Percentiles rank a stretch among this genome's conserved stretches.
Evolutionary conservation across 2,797 vertebrate genomes (phyloP).

Genomic region (Sebastes jordani): DNA sequence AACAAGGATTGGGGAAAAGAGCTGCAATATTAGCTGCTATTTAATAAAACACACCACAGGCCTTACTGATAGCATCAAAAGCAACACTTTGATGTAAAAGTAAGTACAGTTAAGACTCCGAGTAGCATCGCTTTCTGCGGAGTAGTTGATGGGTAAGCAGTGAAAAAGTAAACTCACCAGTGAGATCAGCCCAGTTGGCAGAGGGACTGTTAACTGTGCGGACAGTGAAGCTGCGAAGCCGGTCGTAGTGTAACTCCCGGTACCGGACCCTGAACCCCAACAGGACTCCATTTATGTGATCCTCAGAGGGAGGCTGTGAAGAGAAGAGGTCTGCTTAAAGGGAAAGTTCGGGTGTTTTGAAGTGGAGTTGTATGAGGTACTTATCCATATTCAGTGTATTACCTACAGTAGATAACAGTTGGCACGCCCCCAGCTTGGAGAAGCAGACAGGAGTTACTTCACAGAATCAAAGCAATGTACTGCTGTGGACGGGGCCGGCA

Average conservation of each 20-base stretch:
- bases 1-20: neutral
- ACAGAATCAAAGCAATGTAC: too few species aligned
- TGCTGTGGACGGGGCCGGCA: too few species aligned
- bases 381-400: too few species aligned
- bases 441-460: too few species aligned
- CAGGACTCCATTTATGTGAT: conserved; percentile 95
- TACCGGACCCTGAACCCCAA: conserved; percentile 94
- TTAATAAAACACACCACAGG: neutral
- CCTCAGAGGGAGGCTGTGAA: conserved; percentile 90
- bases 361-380: too few species aligned
- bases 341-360: too few species aligned
- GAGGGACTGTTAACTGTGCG: conserved; percentile 83
- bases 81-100: neutral
- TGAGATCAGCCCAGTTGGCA: conserved; percentile 89
- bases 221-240: conserved; percentile 86
- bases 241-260: conserved; percentile 89
- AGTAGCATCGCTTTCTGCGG: neutral
- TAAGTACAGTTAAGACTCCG: neutral
- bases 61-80: neutral
- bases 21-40: neutral
- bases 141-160: neutral
- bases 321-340: conserved; percentile 50
- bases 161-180: conserved; percentile 81
- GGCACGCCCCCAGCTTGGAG: too few species aligned
- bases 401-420: too few species aligned